A percentile compares a stretch with the other conserved stretches of the same genome.
These are phyloP conservation scores for Phorcus lineatus DNA, from an alignment of 2,888 invertebrate species.

Conservation along the genomic window DNA sequence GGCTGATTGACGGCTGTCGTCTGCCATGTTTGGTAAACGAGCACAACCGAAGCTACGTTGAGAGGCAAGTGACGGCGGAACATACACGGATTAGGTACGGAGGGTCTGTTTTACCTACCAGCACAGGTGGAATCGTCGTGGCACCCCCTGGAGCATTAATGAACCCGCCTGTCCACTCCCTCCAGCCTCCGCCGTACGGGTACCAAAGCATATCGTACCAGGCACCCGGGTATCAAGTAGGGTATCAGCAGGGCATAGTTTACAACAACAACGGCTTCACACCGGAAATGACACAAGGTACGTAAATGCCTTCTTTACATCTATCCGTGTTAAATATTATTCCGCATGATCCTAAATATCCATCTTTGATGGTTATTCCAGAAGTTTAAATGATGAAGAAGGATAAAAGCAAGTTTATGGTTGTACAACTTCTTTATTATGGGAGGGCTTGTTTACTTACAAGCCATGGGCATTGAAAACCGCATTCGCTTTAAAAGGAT, in stretches of 20 bases:
- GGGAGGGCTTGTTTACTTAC: no score
- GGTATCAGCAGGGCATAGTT: background rate
- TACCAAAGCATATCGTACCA: background rate
- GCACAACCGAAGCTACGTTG: constrained; percentile 37
- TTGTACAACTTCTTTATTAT: no score
- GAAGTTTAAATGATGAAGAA: no score
- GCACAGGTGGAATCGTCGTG: background rate
- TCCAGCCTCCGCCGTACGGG: background rate
- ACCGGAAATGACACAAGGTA: no score
- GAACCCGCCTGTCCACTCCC: background rate
- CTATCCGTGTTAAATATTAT: no score
- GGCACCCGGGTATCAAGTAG: background rate
- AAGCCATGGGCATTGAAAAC: no score
- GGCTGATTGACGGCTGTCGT: constrained; percentile 57
- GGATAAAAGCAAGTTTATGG: no score
- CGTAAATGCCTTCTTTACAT: no score
- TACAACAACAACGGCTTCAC: background rate
- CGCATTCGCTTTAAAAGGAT: no score
- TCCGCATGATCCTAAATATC: no score
- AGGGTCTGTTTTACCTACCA: background rate
- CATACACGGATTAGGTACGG: background rate
- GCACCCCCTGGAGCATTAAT: background rate
- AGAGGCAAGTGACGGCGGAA: background rate
- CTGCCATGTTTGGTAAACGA: constrained; percentile 53
- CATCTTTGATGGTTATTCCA: no score